Evolutionary conservation across 2,797 vertebrate genomes (phyloP).

Genomic region (Lepidocolaptes lacrymiger): DNA sequence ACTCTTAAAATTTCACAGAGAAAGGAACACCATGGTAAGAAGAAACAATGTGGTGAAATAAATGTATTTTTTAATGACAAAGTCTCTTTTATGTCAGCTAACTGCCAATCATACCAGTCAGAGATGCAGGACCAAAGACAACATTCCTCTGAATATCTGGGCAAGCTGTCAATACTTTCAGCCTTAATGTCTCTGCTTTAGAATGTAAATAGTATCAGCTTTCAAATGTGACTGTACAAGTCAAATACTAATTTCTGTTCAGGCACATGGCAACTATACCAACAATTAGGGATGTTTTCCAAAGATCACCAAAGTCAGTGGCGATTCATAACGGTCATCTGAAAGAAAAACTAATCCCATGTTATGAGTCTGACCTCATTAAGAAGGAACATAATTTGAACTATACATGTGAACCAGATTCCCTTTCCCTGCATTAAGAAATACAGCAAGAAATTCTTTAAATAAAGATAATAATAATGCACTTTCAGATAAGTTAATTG

Average conservation of each 20-base stretch:
- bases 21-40: not conserved
- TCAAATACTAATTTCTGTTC: not conserved
- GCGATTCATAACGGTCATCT: not conserved
- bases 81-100: not conserved
- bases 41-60: not conserved
- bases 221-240: not conserved
- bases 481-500: constrained; percentile 23
- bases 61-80: not conserved
- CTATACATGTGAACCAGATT: not conserved
- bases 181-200: not conserved
- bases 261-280: not conserved
- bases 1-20: not conserved
- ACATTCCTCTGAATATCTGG: not conserved
- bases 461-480: not conserved
- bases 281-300: not conserved
- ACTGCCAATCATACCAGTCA: not conserved
- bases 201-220: not conserved
- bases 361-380: not conserved
- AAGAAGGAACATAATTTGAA: not conserved
- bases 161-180: not conserved
- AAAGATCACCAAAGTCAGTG: not conserved
- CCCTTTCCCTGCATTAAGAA: not conserved
- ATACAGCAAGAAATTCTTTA: not conserved
- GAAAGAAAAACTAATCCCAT: not conserved
- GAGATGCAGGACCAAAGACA: not conserved